A percentile compares a stretch with the other conserved stretches of the same genome.
phyloP scores from a whole-genome alignment of 2,888 invertebrate genomes.

The Stramonita haemastoma region DNA sequence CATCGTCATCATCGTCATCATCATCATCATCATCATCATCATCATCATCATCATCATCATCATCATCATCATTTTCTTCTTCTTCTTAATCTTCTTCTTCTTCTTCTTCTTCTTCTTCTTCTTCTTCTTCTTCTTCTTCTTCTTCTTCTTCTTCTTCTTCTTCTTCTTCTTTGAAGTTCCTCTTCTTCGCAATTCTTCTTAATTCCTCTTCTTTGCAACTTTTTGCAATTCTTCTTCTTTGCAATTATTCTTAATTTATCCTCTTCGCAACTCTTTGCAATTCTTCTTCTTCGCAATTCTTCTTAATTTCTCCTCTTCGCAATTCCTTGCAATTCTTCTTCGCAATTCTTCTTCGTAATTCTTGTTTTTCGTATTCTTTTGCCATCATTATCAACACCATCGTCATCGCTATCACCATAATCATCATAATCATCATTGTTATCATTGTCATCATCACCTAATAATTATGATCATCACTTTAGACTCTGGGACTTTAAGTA shows the following conservation, averaged over 20 bases:
- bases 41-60: neutral
- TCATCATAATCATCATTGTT: no score
- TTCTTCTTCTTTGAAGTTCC: neutral
- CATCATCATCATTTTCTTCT: neutral
- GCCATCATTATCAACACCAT: no score
- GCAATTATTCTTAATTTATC: neutral
- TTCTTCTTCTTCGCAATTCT: no score
- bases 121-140: neutral
- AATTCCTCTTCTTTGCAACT: neutral
- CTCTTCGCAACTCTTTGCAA: no score
- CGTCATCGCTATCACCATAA: no score
- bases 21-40: neutral
- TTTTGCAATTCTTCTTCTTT: neutral
- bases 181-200: neutral
- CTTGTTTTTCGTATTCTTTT: no score
- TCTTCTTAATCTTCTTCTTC: neutral
- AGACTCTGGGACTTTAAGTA: no score
- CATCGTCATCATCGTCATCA: neutral
- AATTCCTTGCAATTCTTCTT: neutral
- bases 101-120: neutral
- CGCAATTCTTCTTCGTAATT: no score
- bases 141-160: neutral
- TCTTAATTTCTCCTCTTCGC: neutral
- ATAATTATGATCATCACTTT: no score
- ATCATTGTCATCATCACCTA: no score